A percentile compares a stretch with the other conserved stretches of the same genome.
Evolutionary conservation across 2,888 invertebrate genomes (phyloP).

Genomic region (Leucozona laternaria): DNA sequence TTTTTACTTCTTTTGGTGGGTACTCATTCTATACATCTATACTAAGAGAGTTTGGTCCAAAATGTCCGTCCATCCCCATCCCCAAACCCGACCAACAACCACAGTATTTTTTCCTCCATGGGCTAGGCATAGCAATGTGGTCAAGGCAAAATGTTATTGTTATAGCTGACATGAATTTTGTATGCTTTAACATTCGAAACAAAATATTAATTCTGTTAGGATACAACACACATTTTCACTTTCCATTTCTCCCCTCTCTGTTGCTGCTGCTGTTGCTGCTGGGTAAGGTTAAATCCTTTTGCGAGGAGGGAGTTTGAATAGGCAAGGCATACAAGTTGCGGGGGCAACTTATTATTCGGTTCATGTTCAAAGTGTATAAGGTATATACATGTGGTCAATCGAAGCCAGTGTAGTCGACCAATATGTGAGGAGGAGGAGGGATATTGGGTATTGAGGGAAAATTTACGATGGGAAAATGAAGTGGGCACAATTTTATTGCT

Average conservation of each 20-base stretch:
- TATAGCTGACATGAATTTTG: slow-evolving; percentile 75
- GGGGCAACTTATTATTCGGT: slow-evolving; percentile 61
- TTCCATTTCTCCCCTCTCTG: slow-evolving; percentile 51
- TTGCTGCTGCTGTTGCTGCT: neutral
- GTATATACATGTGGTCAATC: slow-evolving; percentile 56
- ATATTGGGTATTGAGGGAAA: slow-evolving; percentile 14
- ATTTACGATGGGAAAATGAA: slow-evolving; percentile 75
- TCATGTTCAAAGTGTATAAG: slow-evolving; percentile 48
- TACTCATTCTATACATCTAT: neutral
- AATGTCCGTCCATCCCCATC: slow-evolving; percentile 4
- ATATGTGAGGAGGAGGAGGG: neutral
- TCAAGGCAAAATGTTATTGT: slow-evolving; percentile 70
- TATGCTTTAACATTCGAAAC: slow-evolving; percentile 67
- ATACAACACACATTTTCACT: slow-evolving; percentile 71
- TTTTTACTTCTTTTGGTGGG: slow-evolving; percentile 33
- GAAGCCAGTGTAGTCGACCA: slow-evolving; percentile 36
- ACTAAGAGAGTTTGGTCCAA: slow-evolving; percentile 10
- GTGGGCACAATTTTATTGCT: slow-evolving; percentile 73
- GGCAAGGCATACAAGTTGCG: slow-evolving; percentile 6
- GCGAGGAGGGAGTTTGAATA: neutral
- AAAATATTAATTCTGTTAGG: slow-evolving; percentile 72
- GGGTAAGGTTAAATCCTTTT: slow-evolving; percentile 42
- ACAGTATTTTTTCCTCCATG: neutral
- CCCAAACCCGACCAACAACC: slow-evolving; percentile 2
- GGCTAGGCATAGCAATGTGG: slow-evolving; percentile 46